Evolutionary conservation across 2,113 vertebrate species (phyloP).

Genomic region (Ctenomys sociabilis): DNA sequence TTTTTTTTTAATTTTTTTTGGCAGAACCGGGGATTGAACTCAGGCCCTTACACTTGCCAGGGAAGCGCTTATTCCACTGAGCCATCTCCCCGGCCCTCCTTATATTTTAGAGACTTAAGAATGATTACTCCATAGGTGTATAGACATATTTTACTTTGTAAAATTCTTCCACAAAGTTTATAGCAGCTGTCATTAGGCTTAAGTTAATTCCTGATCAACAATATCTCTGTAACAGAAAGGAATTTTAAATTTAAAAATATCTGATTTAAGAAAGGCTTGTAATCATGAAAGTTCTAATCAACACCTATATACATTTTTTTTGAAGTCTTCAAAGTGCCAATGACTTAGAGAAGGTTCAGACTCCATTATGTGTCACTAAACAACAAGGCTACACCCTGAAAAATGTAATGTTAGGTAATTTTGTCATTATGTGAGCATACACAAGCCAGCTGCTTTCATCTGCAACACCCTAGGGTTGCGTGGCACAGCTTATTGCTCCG

Average conservation of each 20-base stretch:
- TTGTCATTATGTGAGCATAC: not conserved
- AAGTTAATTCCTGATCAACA: slow-evolving; percentile 3
- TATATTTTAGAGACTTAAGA: not conserved
- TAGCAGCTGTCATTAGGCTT: not conserved
- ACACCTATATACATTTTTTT: not conserved
- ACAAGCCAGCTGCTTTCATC: not conserved
- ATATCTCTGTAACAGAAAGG: slow-evolving; percentile 7
- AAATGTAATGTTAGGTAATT: not conserved
- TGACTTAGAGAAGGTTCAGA: not conserved
- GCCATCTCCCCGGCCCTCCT: too few species aligned
- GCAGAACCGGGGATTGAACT: too few species aligned
- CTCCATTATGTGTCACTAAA: too few species aligned
- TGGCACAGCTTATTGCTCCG: not conserved
- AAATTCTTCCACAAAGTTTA: slow-evolving; percentile 21
- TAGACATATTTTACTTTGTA: not conserved
- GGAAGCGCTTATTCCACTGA: too few species aligned
- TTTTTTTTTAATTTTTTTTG: too few species aligned
- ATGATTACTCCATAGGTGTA: rapidly evolving
- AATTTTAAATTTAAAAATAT: slow-evolving; percentile 48
- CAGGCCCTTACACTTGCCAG: too few species aligned
- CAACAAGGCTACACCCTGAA: not conserved
- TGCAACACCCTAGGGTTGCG: not conserved
- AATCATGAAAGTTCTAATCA: not conserved
- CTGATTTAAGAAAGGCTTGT: not conserved
- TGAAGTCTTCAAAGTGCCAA: not conserved